Base-by-base conservation (phyloP, 30 jellyfish, hydroid and myxozoan genomes). In the Aurelia sp. region DNA sequence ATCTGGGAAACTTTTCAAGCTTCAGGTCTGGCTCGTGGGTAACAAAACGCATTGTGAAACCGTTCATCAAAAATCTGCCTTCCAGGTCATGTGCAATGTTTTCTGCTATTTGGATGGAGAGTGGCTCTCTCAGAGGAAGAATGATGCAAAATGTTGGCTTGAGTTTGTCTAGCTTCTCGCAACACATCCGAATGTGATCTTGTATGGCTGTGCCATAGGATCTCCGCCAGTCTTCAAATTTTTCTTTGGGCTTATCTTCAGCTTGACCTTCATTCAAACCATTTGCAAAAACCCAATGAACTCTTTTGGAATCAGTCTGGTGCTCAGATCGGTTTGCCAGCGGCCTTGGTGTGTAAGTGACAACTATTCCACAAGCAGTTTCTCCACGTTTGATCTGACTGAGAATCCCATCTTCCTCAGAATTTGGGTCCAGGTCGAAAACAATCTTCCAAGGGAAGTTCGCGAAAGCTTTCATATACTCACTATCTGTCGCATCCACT, bases 241-340 rank as follows among this genome's bases (percentile, higher is more conserved):
- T 19, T 0, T 16, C 16, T 20, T 37, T 55, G 3, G 78, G 77
- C 20, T 6, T 4, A 21, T 81, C 85, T 51, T 51, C 71, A 1
- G 1, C 10, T 4, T 37, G 8, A 3, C 48, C 48, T 0, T 37
- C 3, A 53, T 69, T 81, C 52, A 71, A 23, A 35, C 91, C 91
- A 58, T 81, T 81, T 69, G 76, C 85, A 70, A 81, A 81, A 0
- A 81, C 47, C 91, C 91, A 81, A 1, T 67, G 84, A 9, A 60
- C 61, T 27, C 85, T 48, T 52, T 18, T 40, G 2, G 35, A 1
- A 53, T 75, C 86, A n/a, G 58, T 52, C 17, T 10, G 64, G 1
- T 22, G 13, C 19, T 75, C 86, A 6, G 18, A 17, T 11, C 19
- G 16, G 58, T 62, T 55, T 4, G 21, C 13, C 52, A 17, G 12